phyloP scores from a whole-genome alignment of 2,113 vertebrate species.

The Anoplopoma fimbria region DNA sequence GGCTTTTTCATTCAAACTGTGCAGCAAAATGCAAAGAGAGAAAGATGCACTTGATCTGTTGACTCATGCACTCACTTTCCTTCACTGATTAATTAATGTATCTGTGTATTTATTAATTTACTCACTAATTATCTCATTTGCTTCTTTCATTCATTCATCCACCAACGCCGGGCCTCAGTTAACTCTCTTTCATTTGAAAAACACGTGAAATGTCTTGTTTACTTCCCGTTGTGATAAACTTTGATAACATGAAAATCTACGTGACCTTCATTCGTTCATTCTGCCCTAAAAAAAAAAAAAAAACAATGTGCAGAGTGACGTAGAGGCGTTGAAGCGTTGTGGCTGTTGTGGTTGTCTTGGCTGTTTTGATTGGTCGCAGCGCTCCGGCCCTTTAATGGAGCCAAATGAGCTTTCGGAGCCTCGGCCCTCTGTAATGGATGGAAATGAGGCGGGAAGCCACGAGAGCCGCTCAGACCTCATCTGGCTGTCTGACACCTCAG shows the following conservation, averaged over 20 bases:
- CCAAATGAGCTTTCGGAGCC: constrained; percentile 44
- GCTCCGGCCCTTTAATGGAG: constrained; percentile 33
- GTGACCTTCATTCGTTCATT: no score
- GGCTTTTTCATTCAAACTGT: background rate
- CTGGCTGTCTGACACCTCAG: constrained; percentile 52
- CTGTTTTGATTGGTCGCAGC: constrained; percentile 24
- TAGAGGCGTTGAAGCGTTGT: no score
- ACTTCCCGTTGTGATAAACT: no score
- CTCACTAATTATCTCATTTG: background rate
- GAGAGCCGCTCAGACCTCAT: constrained; percentile 44
- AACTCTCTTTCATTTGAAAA: no score
- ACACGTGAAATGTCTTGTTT: background rate
- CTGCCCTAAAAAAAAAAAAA: no score
- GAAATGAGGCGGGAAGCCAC: constrained; percentile 49
- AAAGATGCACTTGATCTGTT: background rate
- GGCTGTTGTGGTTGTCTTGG: no score
- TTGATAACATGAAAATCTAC: no score
- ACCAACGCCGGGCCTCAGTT: no score
- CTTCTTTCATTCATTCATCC: background rate
- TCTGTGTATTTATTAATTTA: no score
- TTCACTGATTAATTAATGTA: background rate
- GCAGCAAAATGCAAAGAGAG: background rate
- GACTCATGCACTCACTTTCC: background rate
- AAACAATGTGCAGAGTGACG: no score
- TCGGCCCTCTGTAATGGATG: constrained; percentile 49